phyloP scores from a whole-genome alignment of 2,113 vertebrate species.

The Promerops cafer region DNA sequence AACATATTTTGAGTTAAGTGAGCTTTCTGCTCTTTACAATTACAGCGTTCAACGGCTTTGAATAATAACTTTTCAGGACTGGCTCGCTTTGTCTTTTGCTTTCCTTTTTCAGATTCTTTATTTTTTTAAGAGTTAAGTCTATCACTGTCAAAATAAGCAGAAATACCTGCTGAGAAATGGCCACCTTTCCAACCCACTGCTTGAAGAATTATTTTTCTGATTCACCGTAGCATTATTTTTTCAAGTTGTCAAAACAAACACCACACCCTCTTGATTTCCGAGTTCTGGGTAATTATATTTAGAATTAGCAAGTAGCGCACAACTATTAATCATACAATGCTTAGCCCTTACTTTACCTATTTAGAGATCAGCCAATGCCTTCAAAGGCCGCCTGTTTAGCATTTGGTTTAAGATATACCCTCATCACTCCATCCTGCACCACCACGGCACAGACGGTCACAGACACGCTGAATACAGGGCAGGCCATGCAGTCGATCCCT shows the following conservation, averaged over 20 bases:
- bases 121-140: background rate
- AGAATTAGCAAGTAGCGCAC: background rate
- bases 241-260: conserved; percentile 64
- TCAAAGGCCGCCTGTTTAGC: background rate
- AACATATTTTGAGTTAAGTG: background rate
- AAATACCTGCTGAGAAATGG: background rate
- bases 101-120: background rate
- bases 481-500: background rate
- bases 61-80: background rate
- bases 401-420: background rate
- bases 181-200: background rate
- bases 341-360: background rate
- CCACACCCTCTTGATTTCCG: conserved; percentile 65
- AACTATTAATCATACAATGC: conserved; percentile 14
- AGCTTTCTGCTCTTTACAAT: background rate
- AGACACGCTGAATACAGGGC: background rate
- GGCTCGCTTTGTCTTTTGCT: background rate
- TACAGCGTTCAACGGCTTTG: background rate
- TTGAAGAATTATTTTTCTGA: conserved; percentile 51
- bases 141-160: background rate
- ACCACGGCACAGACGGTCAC: background rate
- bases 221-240: conserved; percentile 18
- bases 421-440: background rate
- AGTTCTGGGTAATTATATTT: conserved; percentile 27
- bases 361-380: background rate